Conservation (phyloP, 1,140 invertebrate species). For the Lepidotrigona ventralis region DNA sequence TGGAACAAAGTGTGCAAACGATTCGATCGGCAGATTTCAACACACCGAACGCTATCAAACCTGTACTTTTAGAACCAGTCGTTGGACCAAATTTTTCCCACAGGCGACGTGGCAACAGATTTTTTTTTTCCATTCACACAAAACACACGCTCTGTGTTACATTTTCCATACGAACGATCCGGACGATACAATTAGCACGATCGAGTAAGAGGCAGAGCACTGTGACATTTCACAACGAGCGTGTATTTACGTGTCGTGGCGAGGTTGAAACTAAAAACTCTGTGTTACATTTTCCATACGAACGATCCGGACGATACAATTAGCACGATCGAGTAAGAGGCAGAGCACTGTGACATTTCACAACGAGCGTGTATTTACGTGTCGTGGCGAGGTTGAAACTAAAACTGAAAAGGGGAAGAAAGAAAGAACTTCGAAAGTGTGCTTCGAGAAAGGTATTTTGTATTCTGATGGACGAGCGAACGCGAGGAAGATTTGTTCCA, state of each 20-base stretch:
- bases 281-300: conserved; percentile 58
- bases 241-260: not conserved
- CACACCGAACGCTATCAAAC: conserved; percentile 41
- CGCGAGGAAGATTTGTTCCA: not conserved
- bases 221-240: conserved; percentile 46
- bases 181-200: conserved; percentile 45
- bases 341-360: conserved; percentile 49
- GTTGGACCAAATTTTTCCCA: conserved; percentile 68
- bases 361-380: conserved; percentile 9
- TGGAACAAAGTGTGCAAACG: conserved; percentile 21
- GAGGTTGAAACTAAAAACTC: too few relatives aligned
- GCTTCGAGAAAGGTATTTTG: conserved; percentile 1
- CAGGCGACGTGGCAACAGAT: too few relatives aligned
- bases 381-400: too few relatives aligned
- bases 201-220: conserved; percentile 10
- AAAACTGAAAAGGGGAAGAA: too few relatives aligned
- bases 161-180: conserved; percentile 52
- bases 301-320: conserved; percentile 40
- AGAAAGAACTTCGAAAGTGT: too few relatives aligned
- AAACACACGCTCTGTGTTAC: conserved; percentile 41
- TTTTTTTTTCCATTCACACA: too few relatives aligned
- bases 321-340: conserved; percentile 26
- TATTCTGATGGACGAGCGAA: not conserved
- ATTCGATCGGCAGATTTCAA: conserved; percentile 62
- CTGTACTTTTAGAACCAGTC: conserved; percentile 61